These are phyloP conservation scores for Scaptomyza graminum DNA, from an alignment of 1,140 invertebrate species.

Conservation along the genomic window DNA sequence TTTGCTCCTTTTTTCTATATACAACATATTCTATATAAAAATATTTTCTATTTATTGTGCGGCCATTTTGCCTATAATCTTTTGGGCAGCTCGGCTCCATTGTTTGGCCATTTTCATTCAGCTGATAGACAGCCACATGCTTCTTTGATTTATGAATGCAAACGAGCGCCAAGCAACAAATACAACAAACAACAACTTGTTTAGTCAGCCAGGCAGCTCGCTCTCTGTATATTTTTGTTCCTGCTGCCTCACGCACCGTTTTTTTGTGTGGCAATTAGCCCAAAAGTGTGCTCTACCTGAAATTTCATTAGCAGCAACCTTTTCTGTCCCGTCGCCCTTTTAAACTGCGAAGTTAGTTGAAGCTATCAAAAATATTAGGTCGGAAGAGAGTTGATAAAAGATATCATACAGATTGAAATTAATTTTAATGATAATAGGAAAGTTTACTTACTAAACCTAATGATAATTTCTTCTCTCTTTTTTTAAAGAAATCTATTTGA, in stretches of 20 bases:
- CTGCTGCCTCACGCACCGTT: constrained; percentile 39
- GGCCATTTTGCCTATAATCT: constrained; percentile 76
- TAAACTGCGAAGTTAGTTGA: too few relatives aligned
- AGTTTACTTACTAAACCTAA: too few relatives aligned
- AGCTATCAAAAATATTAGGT: too few relatives aligned
- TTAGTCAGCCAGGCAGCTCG: constrained; percentile 38
- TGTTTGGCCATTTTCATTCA: constrained; percentile 57
- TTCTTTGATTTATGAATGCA: constrained; percentile 80
- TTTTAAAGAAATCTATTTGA: background rate
- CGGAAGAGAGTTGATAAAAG: too few relatives aligned
- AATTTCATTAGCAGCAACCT: constrained; percentile 58
- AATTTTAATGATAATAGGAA: too few relatives aligned
- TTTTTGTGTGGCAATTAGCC: constrained; percentile 68
- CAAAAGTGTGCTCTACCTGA: constrained; percentile 49
- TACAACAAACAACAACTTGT: constrained; percentile 42
- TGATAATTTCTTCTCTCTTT: too few relatives aligned
- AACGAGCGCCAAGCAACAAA: constrained; percentile 59
- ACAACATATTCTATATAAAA: constrained; percentile 11
- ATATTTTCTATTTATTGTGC: constrained; percentile 63
- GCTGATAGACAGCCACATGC: constrained; percentile 74
- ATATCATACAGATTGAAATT: too few relatives aligned
- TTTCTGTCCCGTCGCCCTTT: background rate
- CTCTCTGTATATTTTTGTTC: constrained; percentile 7
- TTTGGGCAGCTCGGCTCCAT: constrained; percentile 50
- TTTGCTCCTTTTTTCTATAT: background rate